Conservation (phyloP, 2,113 vertebrate species). For the Rhinogobius similis region DNA sequence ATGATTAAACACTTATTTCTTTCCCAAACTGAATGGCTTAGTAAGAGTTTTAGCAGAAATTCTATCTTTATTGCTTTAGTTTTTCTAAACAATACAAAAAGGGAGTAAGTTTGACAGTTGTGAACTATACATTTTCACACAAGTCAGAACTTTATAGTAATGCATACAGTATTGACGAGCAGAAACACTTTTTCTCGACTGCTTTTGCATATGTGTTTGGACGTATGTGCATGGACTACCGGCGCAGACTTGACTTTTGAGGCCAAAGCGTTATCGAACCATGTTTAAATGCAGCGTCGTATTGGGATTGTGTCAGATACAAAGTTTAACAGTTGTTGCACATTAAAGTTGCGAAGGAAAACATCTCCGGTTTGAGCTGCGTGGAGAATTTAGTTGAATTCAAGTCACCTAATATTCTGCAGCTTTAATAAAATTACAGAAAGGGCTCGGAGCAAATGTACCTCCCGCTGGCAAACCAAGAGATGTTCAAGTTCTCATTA, state of each 20-base stretch:
- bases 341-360: not conserved
- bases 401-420: not conserved
- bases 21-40: too few relatives aligned
- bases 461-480: not conserved
- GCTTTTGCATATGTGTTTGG: not conserved
- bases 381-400: not conserved
- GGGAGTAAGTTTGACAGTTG: too few relatives aligned
- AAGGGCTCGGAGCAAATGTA: not conserved
- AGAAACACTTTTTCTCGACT: not conserved
- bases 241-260: not conserved
- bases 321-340: not conserved
- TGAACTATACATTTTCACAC: too few relatives aligned
- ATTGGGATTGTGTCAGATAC: constrained; percentile 3
- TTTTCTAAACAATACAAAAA: too few relatives aligned
- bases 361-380: not conserved
- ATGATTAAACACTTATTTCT: too few relatives aligned
- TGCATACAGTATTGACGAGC: not conserved
- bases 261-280: not conserved
- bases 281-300: not conserved
- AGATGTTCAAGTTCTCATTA: not conserved
- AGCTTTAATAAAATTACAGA: not conserved
- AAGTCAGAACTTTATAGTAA: not conserved
- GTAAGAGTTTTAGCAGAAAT: too few relatives aligned
- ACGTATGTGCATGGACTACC: not conserved
- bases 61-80: too few relatives aligned